Percentiles rank a stretch among this genome's conserved stretches.
Evolutionary conservation across 2,888 invertebrate genomes (phyloP).

Genomic region (Crepidodera aurea): DNA sequence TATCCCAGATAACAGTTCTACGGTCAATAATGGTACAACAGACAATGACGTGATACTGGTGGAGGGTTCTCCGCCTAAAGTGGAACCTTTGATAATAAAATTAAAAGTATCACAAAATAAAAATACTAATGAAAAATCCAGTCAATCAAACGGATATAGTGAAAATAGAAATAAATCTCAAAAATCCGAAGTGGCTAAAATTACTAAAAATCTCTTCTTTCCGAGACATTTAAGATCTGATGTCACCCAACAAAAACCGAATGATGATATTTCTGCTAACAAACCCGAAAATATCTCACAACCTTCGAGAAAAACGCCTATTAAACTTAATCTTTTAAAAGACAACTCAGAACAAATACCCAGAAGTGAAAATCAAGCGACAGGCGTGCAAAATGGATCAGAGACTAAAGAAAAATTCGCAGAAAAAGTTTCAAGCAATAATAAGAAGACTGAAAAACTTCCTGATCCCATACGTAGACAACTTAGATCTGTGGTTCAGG

Average conservation of each 20-base stretch:
- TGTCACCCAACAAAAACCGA: conserved; percentile 11
- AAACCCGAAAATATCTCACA: neutral
- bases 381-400: neutral
- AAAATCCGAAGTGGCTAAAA: neutral
- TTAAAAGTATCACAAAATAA: conserved; percentile 23
- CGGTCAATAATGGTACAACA: neutral
- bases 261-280: neutral
- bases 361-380: too few relatives aligned
- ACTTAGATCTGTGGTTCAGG: conserved; percentile 5
- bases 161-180: conserved; percentile 14
- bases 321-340: conserved; percentile 15
- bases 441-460: conserved; percentile 2
- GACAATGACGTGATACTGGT: conserved; percentile 23
- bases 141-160: neutral
- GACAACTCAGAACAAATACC: neutral
- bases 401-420: neutral
- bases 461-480: neutral
- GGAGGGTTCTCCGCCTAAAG: conserved; percentile 28
- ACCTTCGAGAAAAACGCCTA: conserved; percentile 1
- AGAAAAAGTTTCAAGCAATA: neutral
- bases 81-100: conserved; percentile 33
- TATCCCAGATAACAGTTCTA: neutral
- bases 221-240: conserved; percentile 22
- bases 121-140: neutral
- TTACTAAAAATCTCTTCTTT: conserved; percentile 13